phyloP scores from a whole-genome alignment of 2,797 vertebrate genomes.

The Aeoliscus strigatus region DNA sequence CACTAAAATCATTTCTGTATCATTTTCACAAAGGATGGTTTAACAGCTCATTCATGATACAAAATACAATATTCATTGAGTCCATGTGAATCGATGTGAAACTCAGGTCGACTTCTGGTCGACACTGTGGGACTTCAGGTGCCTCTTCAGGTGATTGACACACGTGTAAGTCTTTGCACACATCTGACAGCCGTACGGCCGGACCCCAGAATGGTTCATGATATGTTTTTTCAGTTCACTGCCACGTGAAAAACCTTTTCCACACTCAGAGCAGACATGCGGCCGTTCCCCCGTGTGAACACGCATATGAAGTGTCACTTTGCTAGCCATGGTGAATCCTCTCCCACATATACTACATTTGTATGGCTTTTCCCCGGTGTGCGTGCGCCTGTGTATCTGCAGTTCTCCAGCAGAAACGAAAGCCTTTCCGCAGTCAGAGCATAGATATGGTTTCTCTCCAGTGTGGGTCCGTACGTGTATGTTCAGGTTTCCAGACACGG shows the following conservation, averaged over 20 bases:
- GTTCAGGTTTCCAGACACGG: constrained; percentile 43
- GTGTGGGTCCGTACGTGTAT: constrained; percentile 53
- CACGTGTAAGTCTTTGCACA: constrained; percentile 52
- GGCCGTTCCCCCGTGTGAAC: constrained; percentile 52
- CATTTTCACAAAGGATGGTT: too few species aligned
- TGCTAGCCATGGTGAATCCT: constrained; percentile 48
- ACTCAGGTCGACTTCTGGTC: constrained; percentile 7
- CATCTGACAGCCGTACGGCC: constrained; percentile 42
- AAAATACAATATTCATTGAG: too few species aligned
- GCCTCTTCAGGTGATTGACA: constrained; percentile 51
- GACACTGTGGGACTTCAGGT: constrained; percentile 46
- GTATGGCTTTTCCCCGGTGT: constrained; percentile 53
- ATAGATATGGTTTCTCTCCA: constrained; percentile 50
- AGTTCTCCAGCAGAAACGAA: constrained; percentile 49
- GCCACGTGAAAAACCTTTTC: constrained; percentile 45
- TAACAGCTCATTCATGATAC: too few species aligned
- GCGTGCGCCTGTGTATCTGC: constrained; percentile 56
- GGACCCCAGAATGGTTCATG: constrained; percentile 45
- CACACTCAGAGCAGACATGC: constrained; percentile 46
- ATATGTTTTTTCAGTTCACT: constrained; percentile 47
- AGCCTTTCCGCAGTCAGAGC: constrained; percentile 47
- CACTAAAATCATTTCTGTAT: too few species aligned
- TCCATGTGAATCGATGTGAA: too few species aligned
- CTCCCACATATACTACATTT: constrained; percentile 39
- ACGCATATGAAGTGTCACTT: constrained; percentile 49